Evolutionary conservation across 2,797 vertebrate genomes (phyloP).

Genomic region (Rousettus madagascariensis): DNA sequence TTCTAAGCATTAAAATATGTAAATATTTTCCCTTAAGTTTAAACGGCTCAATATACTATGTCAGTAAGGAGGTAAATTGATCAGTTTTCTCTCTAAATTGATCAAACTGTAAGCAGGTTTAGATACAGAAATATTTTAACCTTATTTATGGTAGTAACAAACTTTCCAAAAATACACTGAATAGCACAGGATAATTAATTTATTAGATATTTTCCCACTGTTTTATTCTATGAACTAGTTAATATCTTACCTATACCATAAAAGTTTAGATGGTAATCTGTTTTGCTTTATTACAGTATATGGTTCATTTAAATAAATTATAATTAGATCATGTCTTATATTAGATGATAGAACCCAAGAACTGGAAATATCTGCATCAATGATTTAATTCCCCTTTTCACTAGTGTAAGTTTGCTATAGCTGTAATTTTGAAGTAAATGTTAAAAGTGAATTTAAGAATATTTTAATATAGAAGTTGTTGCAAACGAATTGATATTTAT

Average conservation of each 20-base stretch:
- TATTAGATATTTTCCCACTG: background rate
- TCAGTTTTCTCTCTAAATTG: background rate
- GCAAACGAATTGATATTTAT: background rate
- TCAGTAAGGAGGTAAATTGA: background rate
- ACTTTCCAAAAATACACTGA: background rate
- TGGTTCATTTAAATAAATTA: background rate
- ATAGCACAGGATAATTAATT: background rate
- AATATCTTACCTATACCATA: background rate
- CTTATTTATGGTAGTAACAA: background rate
- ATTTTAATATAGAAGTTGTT: background rate
- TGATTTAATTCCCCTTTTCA: background rate
- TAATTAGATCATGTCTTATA: background rate
- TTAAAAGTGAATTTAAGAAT: background rate
- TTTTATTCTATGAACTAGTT: background rate
- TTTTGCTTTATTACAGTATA: background rate
- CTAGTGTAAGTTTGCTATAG: background rate
- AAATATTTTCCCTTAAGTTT: constrained; percentile 31
- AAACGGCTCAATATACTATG: background rate
- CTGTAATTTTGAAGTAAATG: constrained; percentile 14
- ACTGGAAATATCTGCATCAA: background rate
- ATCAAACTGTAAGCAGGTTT: background rate
- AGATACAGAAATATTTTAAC: background rate
- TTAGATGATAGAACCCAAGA: background rate
- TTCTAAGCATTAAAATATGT: background rate
- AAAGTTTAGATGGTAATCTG: background rate